Conservation (phyloP, 35 echinoderm and acorn worm species). For the Heliocidaris erythrogramma region DNA sequence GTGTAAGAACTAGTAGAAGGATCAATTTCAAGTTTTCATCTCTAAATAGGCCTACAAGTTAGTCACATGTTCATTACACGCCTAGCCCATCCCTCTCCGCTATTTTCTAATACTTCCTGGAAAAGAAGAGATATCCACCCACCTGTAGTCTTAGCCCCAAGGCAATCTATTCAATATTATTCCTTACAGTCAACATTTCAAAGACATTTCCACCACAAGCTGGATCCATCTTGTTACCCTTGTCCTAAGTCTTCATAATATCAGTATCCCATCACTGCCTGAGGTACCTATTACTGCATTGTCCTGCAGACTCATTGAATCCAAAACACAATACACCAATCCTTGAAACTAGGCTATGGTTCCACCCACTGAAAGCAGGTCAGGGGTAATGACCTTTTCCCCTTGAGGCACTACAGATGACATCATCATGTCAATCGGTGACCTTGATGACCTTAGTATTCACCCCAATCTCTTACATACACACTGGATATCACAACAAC, state of each 20-base stretch:
- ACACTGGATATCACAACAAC: background rate
- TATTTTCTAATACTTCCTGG: background rate
- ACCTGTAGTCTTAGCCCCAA: background rate
- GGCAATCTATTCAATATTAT: too few species aligned
- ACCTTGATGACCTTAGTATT: background rate
- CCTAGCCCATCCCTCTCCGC: background rate
- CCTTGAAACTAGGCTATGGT: background rate
- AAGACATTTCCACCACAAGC: too few species aligned
- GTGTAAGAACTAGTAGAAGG: background rate
- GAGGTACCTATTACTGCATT: background rate
- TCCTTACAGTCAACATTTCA: too few species aligned
- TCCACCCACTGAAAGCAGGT: conserved; percentile 1
- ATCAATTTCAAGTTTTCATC: background rate
- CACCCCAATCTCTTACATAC: background rate
- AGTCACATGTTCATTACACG: background rate
- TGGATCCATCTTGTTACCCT: background rate
- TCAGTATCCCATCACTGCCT: background rate
- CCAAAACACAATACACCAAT: background rate
- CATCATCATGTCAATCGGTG: background rate
- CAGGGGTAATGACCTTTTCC: conserved; percentile 8
- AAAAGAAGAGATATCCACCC: background rate
- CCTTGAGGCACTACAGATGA: conserved; percentile 8
- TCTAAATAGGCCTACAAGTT: too few species aligned
- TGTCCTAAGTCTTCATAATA: background rate
- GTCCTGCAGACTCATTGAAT: background rate